Conservation (phyloP, 2,888 invertebrate species). For the Branchellion lobata region DNA sequence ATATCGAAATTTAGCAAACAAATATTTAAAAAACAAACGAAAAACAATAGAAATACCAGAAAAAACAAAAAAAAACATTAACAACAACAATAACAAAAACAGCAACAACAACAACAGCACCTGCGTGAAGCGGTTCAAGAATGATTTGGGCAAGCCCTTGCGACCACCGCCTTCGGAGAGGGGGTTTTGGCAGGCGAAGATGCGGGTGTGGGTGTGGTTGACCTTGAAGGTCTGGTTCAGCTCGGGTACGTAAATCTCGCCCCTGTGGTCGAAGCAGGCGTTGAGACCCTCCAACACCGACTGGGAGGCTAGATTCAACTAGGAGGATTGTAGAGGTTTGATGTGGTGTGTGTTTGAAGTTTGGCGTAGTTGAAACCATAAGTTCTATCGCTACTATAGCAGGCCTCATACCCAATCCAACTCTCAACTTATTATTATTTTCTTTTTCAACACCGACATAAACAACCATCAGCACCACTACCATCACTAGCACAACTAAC, state of each 20-base stretch:
- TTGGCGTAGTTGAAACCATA: not conserved
- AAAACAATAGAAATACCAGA: not conserved
- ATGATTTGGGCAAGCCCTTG: slow-evolving; percentile 91
- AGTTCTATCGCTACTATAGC: no score
- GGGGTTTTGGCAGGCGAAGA: slow-evolving; percentile 98
- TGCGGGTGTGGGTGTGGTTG: slow-evolving; percentile 71
- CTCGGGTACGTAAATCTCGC: slow-evolving; percentile 92
- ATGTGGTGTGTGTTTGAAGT: not conserved
- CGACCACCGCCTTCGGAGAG: slow-evolving; percentile 90
- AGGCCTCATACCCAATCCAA: no score
- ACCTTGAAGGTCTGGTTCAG: slow-evolving; percentile 81
- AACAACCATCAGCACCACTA: no score
- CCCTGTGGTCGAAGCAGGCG: slow-evolving; percentile 95
- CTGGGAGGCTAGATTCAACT: slow-evolving; percentile 93
- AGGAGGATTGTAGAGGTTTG: slow-evolving; percentile 25
- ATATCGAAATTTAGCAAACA: no score
- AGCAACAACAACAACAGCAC: slow-evolving; percentile 73
- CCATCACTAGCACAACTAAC: no score
- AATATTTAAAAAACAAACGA: no score
- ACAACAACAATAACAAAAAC: not conserved
- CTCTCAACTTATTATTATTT: no score
- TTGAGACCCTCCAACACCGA: slow-evolving; percentile 97
- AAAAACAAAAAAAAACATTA: slow-evolving; percentile 7
- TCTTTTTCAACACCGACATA: no score
- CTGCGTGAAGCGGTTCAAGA: slow-evolving; percentile 93